Base-by-base conservation (phyloP, 2,113 vertebrate genomes). In the Sphaerodactylus townsendi region DNA sequence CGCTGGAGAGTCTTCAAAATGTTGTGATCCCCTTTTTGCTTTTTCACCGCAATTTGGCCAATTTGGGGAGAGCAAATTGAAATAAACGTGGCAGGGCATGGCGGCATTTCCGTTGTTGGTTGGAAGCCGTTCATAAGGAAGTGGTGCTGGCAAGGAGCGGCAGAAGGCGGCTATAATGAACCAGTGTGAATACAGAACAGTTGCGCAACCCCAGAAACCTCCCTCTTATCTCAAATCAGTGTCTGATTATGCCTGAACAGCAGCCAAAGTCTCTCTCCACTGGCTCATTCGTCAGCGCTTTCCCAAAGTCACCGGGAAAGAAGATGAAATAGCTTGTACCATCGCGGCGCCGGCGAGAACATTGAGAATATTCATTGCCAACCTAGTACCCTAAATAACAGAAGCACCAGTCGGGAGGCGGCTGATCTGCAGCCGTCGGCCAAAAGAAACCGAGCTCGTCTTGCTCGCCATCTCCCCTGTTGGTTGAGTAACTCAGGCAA, bases 211-310 rank as follows among this genome's bases (percentile, higher is more conserved):
- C 70, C 33, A 88, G 59, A 90, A 88, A 85, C 56, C 85, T 87
- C 84, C 84, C 11, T 35, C 6, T 15, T 35, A 39, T 69, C 82
- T 92, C 79, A 82, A 83, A 91, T 77, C 85, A 83, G 76, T 83
- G 84, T 53, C 68, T 93, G 90, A 91, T 90, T 93, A 90, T 91
- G 88, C 62, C 88, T 59, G 53, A 86, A 68, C 25, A 3, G 77
- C 77, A 74, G 65, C 21, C 84, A 89, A 76, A 71, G 33, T 76
- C 6, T 86, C 46, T 81, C 33, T 0, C 0, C 83, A 72, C 37
- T 68, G 86, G 48, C 59, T 14, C 44, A 79, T 93, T 89, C 80
- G 46, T 78, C 74, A 39, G 23, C 79, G 23, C 62, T 90, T 74
- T 84, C 65, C 81, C 41, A 77, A 46, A 39, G 87, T 1, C 79